Base-by-base conservation (phyloP, 2,888 invertebrate genomes). In the Coelinius sp. region DNA sequence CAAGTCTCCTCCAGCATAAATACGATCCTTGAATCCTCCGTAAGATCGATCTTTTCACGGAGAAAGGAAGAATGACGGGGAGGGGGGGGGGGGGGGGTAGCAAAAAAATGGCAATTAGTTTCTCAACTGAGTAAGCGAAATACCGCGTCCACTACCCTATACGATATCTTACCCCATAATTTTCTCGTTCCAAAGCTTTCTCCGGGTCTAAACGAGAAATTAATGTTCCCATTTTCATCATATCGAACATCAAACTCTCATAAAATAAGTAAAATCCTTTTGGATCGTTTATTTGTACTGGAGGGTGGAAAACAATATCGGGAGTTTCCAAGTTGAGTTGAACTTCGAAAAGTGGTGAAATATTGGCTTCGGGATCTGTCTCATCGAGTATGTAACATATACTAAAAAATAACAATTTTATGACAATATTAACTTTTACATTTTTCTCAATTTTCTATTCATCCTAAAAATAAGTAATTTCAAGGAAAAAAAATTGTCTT, bases 341-440 rank as follows among this genome's bases (percentile, higher is more conserved):
- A 1, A 96, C 91, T 88, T 95, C 94, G 87, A 96, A 93, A 44
- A 97, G 91, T 0, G 97, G 94, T 6, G 90, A 85, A 14, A 88
- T 83, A 25, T 92, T 91, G 1, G 88, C 89, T 72, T 90, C 89
- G 38, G 89, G 84, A 80, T 92, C 89, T 76, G 92, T 93, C 84
- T 93, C 92, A 24, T 84, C 88, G 38, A 91, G 88, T 72, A 93
- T 91, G 70, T 92, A 89, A 72, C 89, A 84, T 52, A 93, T 84
- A 80, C 93, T 93, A 20, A 64, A 82, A 44, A 25, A 17, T 14
- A 4, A 31, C 31, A 31, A 31, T 4, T 31, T 31, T 31, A 6
- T 31, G 31, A n/a, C n/a, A n/a, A n/a, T n/a, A n/a, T n/a, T n/a
- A n/a, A n/a, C n/a, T n/a, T n/a, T n/a, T n/a, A n/a, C n/a, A n/a